Conservation (phyloP, 2,113 vertebrate species). For the Diglossa brunneiventris region DNA sequence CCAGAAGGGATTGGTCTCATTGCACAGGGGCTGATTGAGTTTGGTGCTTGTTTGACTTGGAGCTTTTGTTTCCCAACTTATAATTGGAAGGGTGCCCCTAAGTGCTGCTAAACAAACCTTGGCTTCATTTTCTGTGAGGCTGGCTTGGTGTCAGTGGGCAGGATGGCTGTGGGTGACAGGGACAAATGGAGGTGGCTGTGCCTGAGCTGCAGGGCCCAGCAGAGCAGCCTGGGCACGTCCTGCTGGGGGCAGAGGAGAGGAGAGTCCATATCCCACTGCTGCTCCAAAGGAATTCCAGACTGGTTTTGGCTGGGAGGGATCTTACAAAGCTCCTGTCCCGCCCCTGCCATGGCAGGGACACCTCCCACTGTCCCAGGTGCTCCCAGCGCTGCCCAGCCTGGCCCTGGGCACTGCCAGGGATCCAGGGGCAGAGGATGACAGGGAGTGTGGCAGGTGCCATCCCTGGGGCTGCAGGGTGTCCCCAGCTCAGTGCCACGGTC, state of each 20-base stretch:
- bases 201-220: not conserved
- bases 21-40: not conserved
- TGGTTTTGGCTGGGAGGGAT: not conserved
- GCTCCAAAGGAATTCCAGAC: not conserved
- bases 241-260: not conserved
- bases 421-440: not conserved
- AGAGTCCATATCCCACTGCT: not conserved
- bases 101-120: constrained; percentile 4
- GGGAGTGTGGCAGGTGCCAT: accelerated
- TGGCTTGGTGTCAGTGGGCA: not conserved
- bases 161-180: not conserved
- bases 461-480: not conserved
- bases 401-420: not conserved
- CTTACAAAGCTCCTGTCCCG: not conserved
- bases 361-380: not conserved
- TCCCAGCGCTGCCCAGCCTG: not conserved
- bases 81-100: not conserved
- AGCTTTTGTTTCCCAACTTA: not conserved
- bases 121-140: not conserved
- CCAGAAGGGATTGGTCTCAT: not conserved
- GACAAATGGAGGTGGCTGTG: not conserved
- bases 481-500: not conserved
- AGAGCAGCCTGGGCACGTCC: not conserved
- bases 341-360: not conserved
- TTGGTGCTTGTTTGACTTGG: not conserved